Conservation (phyloP, 1,140 invertebrate species). For the Penaeus chinensis region DNA sequence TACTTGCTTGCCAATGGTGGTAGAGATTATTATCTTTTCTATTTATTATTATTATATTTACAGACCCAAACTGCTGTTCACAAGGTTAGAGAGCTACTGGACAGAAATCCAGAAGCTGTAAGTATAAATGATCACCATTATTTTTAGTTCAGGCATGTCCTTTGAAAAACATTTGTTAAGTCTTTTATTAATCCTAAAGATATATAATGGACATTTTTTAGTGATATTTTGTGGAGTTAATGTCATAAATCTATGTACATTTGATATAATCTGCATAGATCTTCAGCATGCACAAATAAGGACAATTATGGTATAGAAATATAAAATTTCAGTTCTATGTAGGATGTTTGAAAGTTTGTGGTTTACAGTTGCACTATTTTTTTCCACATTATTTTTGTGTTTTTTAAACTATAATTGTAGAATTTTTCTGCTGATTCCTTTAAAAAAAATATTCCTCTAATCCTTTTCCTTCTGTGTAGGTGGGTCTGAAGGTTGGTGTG, state of each 20-base stretch:
- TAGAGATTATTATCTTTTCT: too few species aligned
- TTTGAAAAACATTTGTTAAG: background rate
- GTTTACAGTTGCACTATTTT: too few species aligned
- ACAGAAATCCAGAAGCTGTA: constrained; percentile 78
- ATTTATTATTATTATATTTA: constrained; percentile 67
- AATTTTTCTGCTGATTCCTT: too few species aligned
- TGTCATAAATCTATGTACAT: too few species aligned
- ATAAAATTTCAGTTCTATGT: too few species aligned
- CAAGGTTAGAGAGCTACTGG: constrained; percentile 83
- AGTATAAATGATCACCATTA: constrained; percentile 67
- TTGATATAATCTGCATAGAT: too few species aligned
- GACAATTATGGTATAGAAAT: too few species aligned
- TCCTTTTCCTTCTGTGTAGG: constrained; percentile 70
- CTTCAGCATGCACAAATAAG: too few species aligned
- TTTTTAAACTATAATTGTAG: too few species aligned
- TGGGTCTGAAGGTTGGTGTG: constrained; percentile 95
- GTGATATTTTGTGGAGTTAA: too few species aligned
- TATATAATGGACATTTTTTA: background rate
- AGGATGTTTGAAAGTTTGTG: too few species aligned
- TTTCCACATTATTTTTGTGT: too few species aligned
- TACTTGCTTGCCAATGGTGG: background rate
- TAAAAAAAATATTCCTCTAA: background rate
- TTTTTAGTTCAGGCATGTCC: constrained; percentile 21
- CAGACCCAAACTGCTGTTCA: constrained; percentile 85
- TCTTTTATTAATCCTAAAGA: constrained; percentile 43